Evolutionary conservation across 2,888 invertebrate species (phyloP).

Genomic region (Clepsis dumicolana): DNA sequence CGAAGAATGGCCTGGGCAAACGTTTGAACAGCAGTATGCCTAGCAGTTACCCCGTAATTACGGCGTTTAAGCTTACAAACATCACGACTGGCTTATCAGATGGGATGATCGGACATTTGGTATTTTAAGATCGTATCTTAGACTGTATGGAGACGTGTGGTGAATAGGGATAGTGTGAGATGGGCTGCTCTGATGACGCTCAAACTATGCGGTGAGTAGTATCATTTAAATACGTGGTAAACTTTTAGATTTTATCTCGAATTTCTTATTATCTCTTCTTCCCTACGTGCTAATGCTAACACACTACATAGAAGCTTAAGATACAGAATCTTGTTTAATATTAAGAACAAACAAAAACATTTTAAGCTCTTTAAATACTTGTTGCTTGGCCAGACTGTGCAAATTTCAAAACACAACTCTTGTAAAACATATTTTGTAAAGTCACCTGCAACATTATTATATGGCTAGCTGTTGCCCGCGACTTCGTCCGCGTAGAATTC

Average conservation of each 20-base stretch:
- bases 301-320: neutral
- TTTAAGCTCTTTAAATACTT: too few species aligned
- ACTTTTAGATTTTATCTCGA: neutral
- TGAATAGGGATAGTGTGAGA: constrained; percentile 6
- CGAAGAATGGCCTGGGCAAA: constrained; percentile 2
- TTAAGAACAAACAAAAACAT: too few species aligned
- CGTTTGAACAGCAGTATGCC: constrained; percentile 3
- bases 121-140: neutral
- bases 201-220: neutral
- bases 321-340: too few species aligned
- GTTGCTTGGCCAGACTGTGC: too few species aligned
- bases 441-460: too few species aligned
- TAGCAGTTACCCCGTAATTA: constrained; percentile 8
- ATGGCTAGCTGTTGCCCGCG: too few species aligned
- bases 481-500: too few species aligned
- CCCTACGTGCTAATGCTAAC: neutral
- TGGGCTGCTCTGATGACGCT: neutral
- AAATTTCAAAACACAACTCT: too few species aligned
- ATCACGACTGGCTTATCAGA: constrained; percentile 16
- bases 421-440: too few species aligned
- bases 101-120: constrained; percentile 8
- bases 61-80: constrained; percentile 1
- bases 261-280: neutral
- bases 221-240: neutral
- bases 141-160: neutral